A percentile compares a stretch with the other conserved stretches of the same genome.
Evolutionary conservation across 2,888 invertebrate genomes (phyloP).

Genomic region (Pediacus dermestoides): DNA sequence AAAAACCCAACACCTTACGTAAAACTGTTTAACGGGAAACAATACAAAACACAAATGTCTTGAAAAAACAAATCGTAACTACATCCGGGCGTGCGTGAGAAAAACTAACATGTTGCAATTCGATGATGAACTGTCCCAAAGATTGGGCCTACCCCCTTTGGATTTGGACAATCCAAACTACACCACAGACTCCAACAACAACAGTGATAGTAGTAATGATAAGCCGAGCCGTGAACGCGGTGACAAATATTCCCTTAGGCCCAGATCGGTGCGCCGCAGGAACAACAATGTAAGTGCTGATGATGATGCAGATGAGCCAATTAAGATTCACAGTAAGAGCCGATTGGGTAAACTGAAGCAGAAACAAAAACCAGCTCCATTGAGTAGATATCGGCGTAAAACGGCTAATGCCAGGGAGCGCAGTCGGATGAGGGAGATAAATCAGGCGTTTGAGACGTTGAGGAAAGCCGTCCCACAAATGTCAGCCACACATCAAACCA

Average conservation of each 20-base stretch:
- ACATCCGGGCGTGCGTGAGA: constrained; percentile 9
- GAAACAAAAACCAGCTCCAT: constrained; percentile 52
- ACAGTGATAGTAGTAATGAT: constrained; percentile 36
- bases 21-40: constrained; percentile 12
- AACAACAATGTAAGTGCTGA: constrained; percentile 10
- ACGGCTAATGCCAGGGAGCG: constrained; percentile 67
- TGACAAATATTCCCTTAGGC: constrained; percentile 49
- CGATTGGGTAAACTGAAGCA: constrained; percentile 28
- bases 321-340: constrained; percentile 16
- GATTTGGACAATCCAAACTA: constrained; percentile 29
- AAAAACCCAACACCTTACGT: constrained; percentile 8
- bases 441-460: constrained; percentile 63
- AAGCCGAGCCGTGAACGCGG: constrained; percentile 27
- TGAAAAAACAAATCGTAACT: constrained; percentile 5
- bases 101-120: constrained; percentile 38
- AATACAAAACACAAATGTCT: too few relatives aligned
- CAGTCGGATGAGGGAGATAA: constrained; percentile 65
- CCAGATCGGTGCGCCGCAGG: constrained; percentile 40
- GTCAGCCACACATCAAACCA: constrained; percentile 42
- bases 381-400: constrained; percentile 66
- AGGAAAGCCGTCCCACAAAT: constrained; percentile 57
- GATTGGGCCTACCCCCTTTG: constrained; percentile 37
- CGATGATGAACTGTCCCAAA: constrained; percentile 44
- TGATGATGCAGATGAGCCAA: constrained; percentile 22
- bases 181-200: constrained; percentile 45